Conservation (phyloP, 2,797 vertebrate genomes). For the Pelochelys cantorii region DNA sequence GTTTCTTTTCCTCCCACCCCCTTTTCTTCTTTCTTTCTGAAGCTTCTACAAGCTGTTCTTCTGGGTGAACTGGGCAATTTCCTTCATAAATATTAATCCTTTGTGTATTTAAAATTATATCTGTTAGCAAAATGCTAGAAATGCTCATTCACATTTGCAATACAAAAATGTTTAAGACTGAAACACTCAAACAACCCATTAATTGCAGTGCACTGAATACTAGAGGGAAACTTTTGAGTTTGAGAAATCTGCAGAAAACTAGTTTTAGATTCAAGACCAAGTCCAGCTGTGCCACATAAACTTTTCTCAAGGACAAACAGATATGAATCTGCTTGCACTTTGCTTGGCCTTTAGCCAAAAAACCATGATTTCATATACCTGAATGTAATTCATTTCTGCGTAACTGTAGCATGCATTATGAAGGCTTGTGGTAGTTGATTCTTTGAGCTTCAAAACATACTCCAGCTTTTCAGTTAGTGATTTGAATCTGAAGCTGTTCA, state of each 20-base stretch:
- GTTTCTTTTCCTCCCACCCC: too few relatives aligned
- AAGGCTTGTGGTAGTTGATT: background rate
- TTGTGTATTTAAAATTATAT: background rate
- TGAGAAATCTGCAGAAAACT: slow-evolving; percentile 16
- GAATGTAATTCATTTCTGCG: slow-evolving; percentile 27
- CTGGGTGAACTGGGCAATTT: background rate
- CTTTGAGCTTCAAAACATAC: background rate
- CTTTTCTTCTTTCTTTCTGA: background rate
- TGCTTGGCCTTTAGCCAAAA: slow-evolving; percentile 24
- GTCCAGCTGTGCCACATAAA: slow-evolving; percentile 23
- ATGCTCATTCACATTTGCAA: background rate
- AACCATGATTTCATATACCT: slow-evolving; percentile 2
- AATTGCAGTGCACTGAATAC: background rate
- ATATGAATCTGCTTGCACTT: slow-evolving; percentile 27
- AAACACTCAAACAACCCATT: background rate
- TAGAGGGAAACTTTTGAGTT: background rate
- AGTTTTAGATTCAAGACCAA: background rate
- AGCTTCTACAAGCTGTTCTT: background rate
- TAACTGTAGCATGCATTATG: background rate
- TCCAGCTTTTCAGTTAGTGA: background rate
- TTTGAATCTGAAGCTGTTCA: background rate
- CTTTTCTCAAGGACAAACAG: background rate
- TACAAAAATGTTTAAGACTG: background rate
- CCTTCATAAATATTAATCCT: background rate
- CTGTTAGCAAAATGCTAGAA: background rate